A percentile compares a stretch with the other conserved stretches of the same genome.
Conservation (phyloP, 2,888 invertebrate species). For the Anoplius nigerrimus region DNA sequence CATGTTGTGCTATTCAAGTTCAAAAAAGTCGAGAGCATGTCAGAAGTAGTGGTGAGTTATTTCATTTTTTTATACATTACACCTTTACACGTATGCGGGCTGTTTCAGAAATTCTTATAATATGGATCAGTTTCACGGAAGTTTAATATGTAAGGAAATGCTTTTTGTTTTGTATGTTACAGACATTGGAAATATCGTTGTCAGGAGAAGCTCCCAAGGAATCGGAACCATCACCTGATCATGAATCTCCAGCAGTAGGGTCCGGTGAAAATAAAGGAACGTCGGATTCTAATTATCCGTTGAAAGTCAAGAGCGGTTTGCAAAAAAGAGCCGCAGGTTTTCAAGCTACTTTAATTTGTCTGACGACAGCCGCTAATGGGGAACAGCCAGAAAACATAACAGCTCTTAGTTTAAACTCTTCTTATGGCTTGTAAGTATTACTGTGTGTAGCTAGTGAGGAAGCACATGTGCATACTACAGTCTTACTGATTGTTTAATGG, state of each 20-base stretch:
- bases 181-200: conserved; percentile 92
- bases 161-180: conserved; percentile 53
- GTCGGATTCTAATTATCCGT: conserved; percentile 74
- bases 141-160: not conserved
- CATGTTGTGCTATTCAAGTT: conserved; percentile 98
- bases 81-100: not conserved
- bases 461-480: too few species aligned
- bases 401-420: conserved; percentile 94
- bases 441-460: conserved; percentile 1
- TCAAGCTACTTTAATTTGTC: conserved; percentile 95
- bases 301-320: conserved; percentile 84
- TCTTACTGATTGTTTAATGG: too few species aligned
- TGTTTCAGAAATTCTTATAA: not conserved
- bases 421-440: conserved; percentile 94
- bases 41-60: conserved; percentile 84
- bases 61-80: not conserved
- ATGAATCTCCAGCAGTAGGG: conserved; percentile 80
- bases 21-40: conserved; percentile 90
- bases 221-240: conserved; percentile 86
- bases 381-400: conserved; percentile 91
- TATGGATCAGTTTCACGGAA: too few species aligned
- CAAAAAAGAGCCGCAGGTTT: conserved; percentile 96
- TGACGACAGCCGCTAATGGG: conserved; percentile 88
- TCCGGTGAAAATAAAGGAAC: conserved; percentile 75
- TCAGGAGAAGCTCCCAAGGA: conserved; percentile 88